A percentile compares a stretch with the other conserved stretches of the same genome.
phyloP scores from a whole-genome alignment of 1,140 invertebrate genomes.

The Probaryconus sp. region DNA sequence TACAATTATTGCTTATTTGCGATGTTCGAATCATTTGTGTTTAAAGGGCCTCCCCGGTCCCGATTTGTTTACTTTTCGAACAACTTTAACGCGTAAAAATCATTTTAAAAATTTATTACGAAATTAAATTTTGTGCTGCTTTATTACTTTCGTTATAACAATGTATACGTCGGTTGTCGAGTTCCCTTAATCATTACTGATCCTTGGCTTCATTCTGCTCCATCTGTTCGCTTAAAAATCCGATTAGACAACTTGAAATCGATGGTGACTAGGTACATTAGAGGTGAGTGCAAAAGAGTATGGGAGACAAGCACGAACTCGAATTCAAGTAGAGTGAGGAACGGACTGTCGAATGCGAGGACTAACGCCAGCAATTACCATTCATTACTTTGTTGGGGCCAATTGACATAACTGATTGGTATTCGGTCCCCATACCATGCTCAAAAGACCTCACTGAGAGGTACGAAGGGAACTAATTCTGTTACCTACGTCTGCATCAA shows the following conservation, averaged over 20 bases:
- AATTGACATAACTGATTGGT: slow-evolving; percentile 77
- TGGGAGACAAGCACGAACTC: neutral
- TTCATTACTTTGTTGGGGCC: slow-evolving; percentile 74
- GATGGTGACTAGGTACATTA: slow-evolving; percentile 49
- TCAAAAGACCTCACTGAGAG: slow-evolving; percentile 63
- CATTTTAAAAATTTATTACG: too few relatives aligned
- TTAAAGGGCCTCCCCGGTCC: too few relatives aligned
- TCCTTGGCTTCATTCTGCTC: slow-evolving; percentile 15
- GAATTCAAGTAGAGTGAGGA: slow-evolving; percentile 26
- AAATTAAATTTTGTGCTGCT: slow-evolving; percentile 22
- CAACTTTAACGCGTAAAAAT: too few relatives aligned
- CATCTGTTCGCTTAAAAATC: slow-evolving; percentile 54
- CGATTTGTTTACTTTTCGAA: too few relatives aligned
- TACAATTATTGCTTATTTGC: slow-evolving; percentile 6
- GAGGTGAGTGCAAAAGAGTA: slow-evolving; percentile 29
- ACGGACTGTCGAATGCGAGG: slow-evolving; percentile 35
- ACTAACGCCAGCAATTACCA: slow-evolving; percentile 69
- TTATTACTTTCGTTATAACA: too few relatives aligned
- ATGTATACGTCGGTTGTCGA: neutral
- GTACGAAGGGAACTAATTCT: slow-evolving; percentile 61
- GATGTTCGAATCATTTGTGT: too few relatives aligned
- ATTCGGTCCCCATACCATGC: slow-evolving; percentile 66
- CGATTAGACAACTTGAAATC: slow-evolving; percentile 68
- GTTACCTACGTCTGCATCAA: slow-evolving; percentile 64
- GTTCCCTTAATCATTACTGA: slow-evolving; percentile 10